Evolutionary conservation across 92 coral and sea anemone genomes (phyloP), one percentile per base, ranked within the genome.

Genomic region (Desmophyllum pertusum): DNA sequence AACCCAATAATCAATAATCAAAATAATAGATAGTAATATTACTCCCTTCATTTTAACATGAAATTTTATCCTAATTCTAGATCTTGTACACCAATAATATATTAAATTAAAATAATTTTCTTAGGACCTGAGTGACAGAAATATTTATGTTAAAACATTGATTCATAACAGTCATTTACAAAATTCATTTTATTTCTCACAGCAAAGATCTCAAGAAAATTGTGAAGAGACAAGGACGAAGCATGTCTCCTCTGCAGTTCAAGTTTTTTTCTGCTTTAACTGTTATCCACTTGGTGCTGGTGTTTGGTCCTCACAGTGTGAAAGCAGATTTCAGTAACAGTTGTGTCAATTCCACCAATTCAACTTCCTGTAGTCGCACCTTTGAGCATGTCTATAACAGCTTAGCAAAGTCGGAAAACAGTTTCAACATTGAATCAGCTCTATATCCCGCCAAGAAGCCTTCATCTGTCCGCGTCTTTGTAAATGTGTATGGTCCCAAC

Each of bases 361-460:
- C 53, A 23, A 40, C 21, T 36, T 40, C 75, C 31, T 73, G 78
- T 27, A 17, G 37, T n/a, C 31, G 17, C 23, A 73, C 78, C 25
- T 73, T 45, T 48, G 78, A 73, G 17, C 59, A 73, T 15, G 59
- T 73, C 5, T 73, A 73, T 41, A 73, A 73, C 38, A 43, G 6
- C 10, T 73, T 73, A 25, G 41, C 59, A 7, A 43, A 43, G 38
- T 43, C 59, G 10, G 40, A 43, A 2, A 73, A 73, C 59, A 43
- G 55, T 31, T 73, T 73, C n/a, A 73, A 73, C 55, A 73, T 73
- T 30, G 35, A 29, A 33, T 48, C 35, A 0, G 78, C 78, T 8
- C 19, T 73, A 13, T 73, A 73, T 19, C 78, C 78, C 11, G 59
- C 55, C 53, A 73, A 41, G 38, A 42, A 15, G 78, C 78, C 59